Percentiles rank a stretch among this genome's conserved stretches.
Conservation (phyloP, 1,140 invertebrate species). For the Popillia japonica region DNA sequence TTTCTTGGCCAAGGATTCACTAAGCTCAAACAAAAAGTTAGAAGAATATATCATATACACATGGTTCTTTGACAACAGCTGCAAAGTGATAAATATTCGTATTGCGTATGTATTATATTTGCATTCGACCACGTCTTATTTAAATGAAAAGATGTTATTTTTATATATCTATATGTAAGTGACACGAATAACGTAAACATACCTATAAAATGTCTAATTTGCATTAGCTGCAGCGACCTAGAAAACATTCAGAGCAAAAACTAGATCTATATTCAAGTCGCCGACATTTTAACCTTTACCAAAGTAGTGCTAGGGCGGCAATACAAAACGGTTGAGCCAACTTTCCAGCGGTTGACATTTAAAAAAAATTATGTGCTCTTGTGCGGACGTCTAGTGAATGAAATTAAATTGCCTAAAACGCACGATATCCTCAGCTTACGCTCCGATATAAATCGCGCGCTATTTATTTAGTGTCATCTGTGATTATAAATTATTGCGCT, state of each 20-base stretch:
- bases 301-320: background rate
- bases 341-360: slow-evolving; percentile 17
- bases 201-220: slow-evolving; percentile 5
- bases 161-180: background rate
- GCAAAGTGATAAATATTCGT: too few relatives aligned
- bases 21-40: too few relatives aligned
- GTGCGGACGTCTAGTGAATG: background rate
- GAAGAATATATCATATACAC: too few relatives aligned
- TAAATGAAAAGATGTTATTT: background rate
- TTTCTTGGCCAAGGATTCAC: too few relatives aligned
- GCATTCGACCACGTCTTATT: background rate
- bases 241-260: slow-evolving; percentile 32
- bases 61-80: too few relatives aligned
- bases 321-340: slow-evolving; percentile 13
- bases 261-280: slow-evolving; percentile 21
- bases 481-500: background rate
- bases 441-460: background rate
- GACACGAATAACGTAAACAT: background rate
- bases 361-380: background rate
- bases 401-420: slow-evolving; percentile 17
- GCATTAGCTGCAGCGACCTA: slow-evolving; percentile 10
- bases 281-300: slow-evolving; percentile 30
- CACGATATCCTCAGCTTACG: background rate
- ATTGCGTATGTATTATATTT: too few relatives aligned
- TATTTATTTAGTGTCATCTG: slow-evolving; percentile 1